These are phyloP conservation scores for Crotalus tigris DNA, from an alignment of 2,113 vertebrate species.

Conservation along the genomic window DNA sequence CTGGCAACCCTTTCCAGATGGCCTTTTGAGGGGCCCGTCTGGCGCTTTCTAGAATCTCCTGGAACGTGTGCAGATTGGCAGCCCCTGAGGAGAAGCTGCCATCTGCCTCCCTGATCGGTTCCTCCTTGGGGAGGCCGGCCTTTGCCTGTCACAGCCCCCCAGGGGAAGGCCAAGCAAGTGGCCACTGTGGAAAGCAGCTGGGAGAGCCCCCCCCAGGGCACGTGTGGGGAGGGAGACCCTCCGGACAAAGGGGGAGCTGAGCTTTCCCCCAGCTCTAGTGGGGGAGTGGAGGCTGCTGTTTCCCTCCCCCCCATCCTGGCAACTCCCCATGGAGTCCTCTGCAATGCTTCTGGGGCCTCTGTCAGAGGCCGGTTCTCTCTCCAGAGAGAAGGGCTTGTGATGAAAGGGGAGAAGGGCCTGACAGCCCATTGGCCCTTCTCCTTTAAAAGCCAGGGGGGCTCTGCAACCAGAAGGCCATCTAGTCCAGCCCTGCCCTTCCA, in stretches of 20 bases:
- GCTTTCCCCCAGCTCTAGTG: background rate
- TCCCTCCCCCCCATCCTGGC: background rate
- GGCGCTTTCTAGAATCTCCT: background rate
- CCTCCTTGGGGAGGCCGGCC: rapidly evolving
- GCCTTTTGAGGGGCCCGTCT: background rate
- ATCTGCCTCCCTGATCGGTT: background rate
- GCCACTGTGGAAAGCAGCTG: background rate
- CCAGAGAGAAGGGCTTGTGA: background rate
- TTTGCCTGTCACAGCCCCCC: background rate
- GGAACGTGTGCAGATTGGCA: background rate
- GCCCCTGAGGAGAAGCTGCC: constrained; percentile 3
- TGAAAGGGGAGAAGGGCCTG: background rate
- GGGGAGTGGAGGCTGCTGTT: background rate
- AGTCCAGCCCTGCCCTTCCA: background rate
- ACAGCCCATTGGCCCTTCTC: background rate
- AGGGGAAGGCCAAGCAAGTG: background rate
- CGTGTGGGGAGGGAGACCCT: background rate
- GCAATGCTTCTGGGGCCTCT: background rate
- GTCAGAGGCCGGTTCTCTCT: background rate
- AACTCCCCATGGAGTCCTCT: background rate
- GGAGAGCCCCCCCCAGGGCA: background rate
- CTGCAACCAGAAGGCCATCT: background rate
- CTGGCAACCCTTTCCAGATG: background rate
- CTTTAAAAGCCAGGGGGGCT: background rate
- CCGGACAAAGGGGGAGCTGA: background rate